Evolutionary conservation across 2,113 vertebrate genomes (phyloP).

Genomic region (Dipodomys stephensi): DNA sequence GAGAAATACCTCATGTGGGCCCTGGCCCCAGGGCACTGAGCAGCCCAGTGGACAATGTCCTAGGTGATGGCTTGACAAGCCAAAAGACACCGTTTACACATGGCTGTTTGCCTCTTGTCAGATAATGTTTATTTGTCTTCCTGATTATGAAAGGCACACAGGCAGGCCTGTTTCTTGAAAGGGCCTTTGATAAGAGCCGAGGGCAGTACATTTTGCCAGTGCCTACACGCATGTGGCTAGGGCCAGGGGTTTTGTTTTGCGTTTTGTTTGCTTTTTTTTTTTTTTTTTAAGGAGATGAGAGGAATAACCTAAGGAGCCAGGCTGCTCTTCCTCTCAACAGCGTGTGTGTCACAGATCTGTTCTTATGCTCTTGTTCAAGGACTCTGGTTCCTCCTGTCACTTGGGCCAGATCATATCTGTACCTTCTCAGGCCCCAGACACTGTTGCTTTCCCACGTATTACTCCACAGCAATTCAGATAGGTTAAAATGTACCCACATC

Average conservation of each 20-base stretch:
- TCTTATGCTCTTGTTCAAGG: background rate
- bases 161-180: conserved; percentile 79
- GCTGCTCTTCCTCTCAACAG: background rate
- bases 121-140: conserved; percentile 82
- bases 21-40: conserved; percentile 38
- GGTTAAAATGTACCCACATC: conserved; percentile 69
- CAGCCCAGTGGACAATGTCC: conserved; percentile 76
- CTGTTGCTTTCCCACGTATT: conserved; percentile 40
- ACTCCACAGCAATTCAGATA: conserved; percentile 62
- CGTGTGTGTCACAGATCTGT: conserved; percentile 27
- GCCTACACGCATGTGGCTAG: conserved; percentile 63
- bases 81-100: conserved; percentile 75
- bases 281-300: conserved; percentile 44
- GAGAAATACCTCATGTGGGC: conserved; percentile 49
- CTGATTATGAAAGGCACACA: conserved; percentile 80
- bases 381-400: background rate
- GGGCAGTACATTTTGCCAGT: conserved; percentile 74
- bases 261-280: conserved; percentile 48
- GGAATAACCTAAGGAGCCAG: conserved; percentile 49
- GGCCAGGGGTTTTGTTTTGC: background rate
- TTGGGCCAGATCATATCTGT: background rate
- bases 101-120: conserved; percentile 74
- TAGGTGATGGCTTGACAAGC: conserved; percentile 73
- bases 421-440: background rate
- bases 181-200: conserved; percentile 80